phyloP scores from a whole-genome alignment of 2,797 vertebrate species.

The Onychomys leucogaster region DNA sequence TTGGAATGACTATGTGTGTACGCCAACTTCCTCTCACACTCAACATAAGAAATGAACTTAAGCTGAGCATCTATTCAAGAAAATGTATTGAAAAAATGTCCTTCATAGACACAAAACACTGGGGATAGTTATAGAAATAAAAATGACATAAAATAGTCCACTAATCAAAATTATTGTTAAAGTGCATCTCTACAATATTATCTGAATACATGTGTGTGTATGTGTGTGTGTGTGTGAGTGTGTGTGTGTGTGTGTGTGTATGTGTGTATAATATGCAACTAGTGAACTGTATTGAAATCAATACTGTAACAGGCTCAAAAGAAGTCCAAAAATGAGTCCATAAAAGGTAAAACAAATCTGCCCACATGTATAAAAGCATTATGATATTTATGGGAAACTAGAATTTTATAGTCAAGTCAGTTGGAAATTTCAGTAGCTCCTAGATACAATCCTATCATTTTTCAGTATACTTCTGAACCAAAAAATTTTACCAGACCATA shows the following conservation, averaged over 20 bases:
- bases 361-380: background rate
- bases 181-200: background rate
- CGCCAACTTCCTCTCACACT: background rate
- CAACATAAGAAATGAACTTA: background rate
- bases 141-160: background rate
- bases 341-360: background rate
- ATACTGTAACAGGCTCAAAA: background rate
- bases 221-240: too few relatives aligned
- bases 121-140: background rate
- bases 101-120: background rate
- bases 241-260: too few relatives aligned
- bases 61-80: background rate
- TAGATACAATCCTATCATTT: background rate
- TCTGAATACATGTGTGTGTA: background rate
- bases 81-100: background rate
- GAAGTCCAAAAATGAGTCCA: background rate
- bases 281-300: background rate
- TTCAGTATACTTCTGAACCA: background rate
- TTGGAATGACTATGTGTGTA: too few relatives aligned
- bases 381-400: constrained; percentile 1
- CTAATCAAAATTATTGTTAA: constrained; percentile 11
- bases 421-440: background rate
- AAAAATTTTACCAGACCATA: background rate
- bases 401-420: background rate
- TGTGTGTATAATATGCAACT: background rate